Conservation (phyloP, 1,140 invertebrate species). For the Nixonia krombeini region DNA sequence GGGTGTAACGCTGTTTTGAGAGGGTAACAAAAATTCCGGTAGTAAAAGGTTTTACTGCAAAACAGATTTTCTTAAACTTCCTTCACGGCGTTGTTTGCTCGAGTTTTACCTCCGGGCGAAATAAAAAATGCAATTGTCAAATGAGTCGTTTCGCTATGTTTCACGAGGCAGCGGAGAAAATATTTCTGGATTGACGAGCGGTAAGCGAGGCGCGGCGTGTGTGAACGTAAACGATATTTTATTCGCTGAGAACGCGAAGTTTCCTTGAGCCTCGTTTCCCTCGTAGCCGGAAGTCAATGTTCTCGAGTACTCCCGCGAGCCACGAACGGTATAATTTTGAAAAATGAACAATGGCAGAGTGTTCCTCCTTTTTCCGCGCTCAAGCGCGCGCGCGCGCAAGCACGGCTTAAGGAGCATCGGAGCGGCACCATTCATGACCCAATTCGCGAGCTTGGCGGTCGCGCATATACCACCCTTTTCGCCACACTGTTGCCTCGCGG, state of each 20-base stretch:
- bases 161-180: too few relatives aligned
- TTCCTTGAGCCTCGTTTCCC: background rate
- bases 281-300: background rate
- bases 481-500: too few relatives aligned
- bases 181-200: too few relatives aligned
- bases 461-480: too few relatives aligned
- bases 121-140: background rate
- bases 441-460: too few relatives aligned
- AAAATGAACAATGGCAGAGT: background rate
- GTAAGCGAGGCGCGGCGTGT: too few relatives aligned
- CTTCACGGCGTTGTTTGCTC: too few relatives aligned
- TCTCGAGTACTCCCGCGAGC: background rate
- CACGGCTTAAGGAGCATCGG: background rate
- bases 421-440: background rate
- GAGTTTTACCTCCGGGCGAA: too few relatives aligned
- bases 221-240: background rate
- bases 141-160: background rate
- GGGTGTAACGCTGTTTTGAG: too few relatives aligned
- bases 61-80: too few relatives aligned
- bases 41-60: too few relatives aligned
- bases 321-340: constrained; percentile 3
- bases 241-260: background rate
- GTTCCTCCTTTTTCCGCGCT: background rate
- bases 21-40: too few relatives aligned
- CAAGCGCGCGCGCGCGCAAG: background rate